Evolutionary conservation across 1,140 invertebrate species (phyloP), one percentile per base, ranked within the genome.

Genomic region (Dendroctonus ponderosae): DNA sequence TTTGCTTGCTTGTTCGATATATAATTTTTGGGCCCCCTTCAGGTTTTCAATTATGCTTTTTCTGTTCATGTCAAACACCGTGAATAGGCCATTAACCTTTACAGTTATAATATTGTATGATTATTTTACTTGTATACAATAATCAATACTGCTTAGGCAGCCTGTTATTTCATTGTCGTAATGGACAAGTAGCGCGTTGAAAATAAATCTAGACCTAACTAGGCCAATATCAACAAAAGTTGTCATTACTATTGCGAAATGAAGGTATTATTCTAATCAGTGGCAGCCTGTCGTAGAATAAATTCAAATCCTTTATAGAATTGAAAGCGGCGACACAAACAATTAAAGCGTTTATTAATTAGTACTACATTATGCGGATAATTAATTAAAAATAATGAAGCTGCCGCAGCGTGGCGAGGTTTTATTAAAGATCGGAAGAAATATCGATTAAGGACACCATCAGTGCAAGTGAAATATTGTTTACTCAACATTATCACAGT

Each of bases 181-280:
- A 42, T 8, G 15, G 4, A 58, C 15, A 15, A 43, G 56, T 58
- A 7, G n/a, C 41, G 6, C 12, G 44, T n/a, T 38, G 9, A 8
- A 58, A 58, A 58, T 58, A 58, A 58, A 58, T 58, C 11, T 15
- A 15, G 15, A 58, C 38, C 39, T 58, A 58, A 38, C 40, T 58
- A 58, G 56, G 56, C 56, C 56, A 58, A 58, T 58, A 58, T 58
- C 56, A 58, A 39, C 56, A 58, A 58, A 58, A 52, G 41, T 58
- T 58, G 56, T 58, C 56, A 12, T 44, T 58, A 58, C n/a, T 58
- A 15, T 58, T 58, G 44, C 42, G 56, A 58, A 58, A 58, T 58
- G 56, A 43, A 58, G 41, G 56, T 44, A 44, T 58, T 58, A 58
- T 58, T 58, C 44, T 43, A 58, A 58, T 58, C 6, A 58, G 37